A percentile compares a stretch with the other conserved stretches of the same genome.
Conservation (phyloP, 2,113 vertebrate genomes). For the Sylvilagus bachmani region DNA sequence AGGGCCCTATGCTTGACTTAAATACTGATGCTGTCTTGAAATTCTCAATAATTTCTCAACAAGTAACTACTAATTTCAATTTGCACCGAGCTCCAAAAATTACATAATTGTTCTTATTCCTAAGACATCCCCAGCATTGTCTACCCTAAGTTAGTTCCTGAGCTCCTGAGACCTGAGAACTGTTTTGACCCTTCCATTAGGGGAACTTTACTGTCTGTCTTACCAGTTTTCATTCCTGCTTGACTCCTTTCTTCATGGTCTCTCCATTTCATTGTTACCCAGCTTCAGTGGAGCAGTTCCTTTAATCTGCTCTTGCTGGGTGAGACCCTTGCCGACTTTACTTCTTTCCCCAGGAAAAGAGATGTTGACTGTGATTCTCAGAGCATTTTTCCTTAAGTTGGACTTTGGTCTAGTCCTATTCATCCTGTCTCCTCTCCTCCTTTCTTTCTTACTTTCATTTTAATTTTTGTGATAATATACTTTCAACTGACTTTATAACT, state of each 20-base stretch:
- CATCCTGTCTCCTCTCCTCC: too few relatives aligned
- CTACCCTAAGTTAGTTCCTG: not conserved
- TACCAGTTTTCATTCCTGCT: not conserved
- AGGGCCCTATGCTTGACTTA: not conserved
- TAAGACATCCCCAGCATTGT: not conserved
- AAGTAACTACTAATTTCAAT: not conserved
- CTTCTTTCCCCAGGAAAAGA: not conserved
- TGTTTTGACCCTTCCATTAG: not conserved
- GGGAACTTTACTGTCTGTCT: not conserved
- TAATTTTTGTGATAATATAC: too few relatives aligned
- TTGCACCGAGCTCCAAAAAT: not conserved
- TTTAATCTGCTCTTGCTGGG: not conserved
- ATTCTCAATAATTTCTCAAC: conserved; percentile 1
- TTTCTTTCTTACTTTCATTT: too few relatives aligned
- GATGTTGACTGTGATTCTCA: not conserved
- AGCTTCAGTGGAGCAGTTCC: not conserved
- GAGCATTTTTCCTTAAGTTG: not conserved
- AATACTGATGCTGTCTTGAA: not conserved
- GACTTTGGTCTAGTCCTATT: not conserved
- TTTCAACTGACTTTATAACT: too few relatives aligned
- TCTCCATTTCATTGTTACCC: not conserved
- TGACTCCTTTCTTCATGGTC: not conserved
- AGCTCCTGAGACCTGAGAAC: not conserved
- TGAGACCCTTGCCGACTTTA: not conserved
- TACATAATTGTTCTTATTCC: not conserved